Percentiles rank a stretch among this genome's conserved stretches.
Conservation (phyloP, 2,888 invertebrate genomes). For the Trypoxylon attenuatum region DNA sequence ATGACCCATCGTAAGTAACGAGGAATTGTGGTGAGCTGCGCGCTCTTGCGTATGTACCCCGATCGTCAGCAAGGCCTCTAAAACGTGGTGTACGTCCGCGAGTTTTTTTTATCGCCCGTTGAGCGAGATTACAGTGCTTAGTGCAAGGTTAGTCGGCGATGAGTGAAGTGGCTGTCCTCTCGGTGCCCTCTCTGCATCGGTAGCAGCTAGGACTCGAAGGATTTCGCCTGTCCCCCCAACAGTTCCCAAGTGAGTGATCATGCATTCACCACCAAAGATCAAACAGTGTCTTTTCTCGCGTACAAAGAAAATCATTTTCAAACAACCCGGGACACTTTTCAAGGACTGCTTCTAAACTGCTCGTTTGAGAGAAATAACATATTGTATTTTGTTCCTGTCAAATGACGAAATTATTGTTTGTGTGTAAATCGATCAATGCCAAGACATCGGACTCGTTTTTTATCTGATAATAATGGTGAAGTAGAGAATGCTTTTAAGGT, state of each 20-base stretch:
- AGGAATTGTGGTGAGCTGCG: slow-evolving; percentile 43
- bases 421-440: too few species aligned
- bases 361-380: neutral
- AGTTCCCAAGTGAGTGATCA: slow-evolving; percentile 11
- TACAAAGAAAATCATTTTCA: too few species aligned
- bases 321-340: too few species aligned
- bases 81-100: slow-evolving; percentile 52
- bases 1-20: slow-evolving; percentile 47
- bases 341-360: too few species aligned
- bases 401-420: too few species aligned
- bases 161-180: slow-evolving; percentile 66
- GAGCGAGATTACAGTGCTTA: slow-evolving; percentile 65
- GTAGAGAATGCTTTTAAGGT: too few species aligned
- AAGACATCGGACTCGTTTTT: too few species aligned
- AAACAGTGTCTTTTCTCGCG: too few species aligned
- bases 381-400: too few species aligned
- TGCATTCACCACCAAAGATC: neutral
- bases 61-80: slow-evolving; percentile 55
- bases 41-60: slow-evolving; percentile 46
- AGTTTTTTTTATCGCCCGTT: slow-evolving; percentile 64
- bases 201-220: slow-evolving; percentile 41
- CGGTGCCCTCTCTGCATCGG: slow-evolving; percentile 51
- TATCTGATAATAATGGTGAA: too few species aligned
- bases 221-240: slow-evolving; percentile 9
- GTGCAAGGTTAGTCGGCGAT: slow-evolving; percentile 72